Percentiles rank a stretch among this genome's conserved stretches.
These are phyloP conservation scores for Trogon surrucura DNA, from an alignment of 2,113 vertebrate species.

Conservation along the genomic window DNA sequence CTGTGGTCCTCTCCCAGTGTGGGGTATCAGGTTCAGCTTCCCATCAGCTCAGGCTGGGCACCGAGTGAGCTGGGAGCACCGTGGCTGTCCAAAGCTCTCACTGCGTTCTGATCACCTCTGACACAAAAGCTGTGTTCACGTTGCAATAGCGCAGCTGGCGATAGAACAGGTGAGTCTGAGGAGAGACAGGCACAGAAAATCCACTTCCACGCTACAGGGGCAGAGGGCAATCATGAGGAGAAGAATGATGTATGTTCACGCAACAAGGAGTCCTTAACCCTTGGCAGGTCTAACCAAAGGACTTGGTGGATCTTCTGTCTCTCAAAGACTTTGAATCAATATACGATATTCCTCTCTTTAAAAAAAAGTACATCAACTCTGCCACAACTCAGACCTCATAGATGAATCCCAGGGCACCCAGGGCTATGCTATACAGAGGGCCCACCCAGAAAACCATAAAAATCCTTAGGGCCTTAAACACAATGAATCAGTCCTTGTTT, in stretches of 20 bases:
- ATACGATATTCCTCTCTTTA: neutral
- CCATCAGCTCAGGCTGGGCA: neutral
- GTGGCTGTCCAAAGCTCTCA: neutral
- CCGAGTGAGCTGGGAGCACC: neutral
- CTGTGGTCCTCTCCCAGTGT: neutral
- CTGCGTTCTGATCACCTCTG: neutral
- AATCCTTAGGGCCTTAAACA: neutral
- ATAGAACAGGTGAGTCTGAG: neutral
- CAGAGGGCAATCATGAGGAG: neutral
- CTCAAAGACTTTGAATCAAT: neutral
- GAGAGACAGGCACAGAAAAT: neutral
- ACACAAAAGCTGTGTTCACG: neutral
- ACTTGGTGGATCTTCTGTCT: neutral
- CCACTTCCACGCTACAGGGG: neutral
- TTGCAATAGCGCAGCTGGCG: neutral
- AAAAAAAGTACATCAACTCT: neutral
- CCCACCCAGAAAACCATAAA: neutral
- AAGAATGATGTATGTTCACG: neutral
- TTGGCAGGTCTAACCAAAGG: neutral
- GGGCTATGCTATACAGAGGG: neutral
- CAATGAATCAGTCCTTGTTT: neutral
- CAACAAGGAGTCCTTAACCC: neutral
- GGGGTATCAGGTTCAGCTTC: neutral
- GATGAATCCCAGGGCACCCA: neutral
- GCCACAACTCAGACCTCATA: neutral